phyloP scores from a whole-genome alignment of 2,113 vertebrate species.

The Menura novaehollandiae region DNA sequence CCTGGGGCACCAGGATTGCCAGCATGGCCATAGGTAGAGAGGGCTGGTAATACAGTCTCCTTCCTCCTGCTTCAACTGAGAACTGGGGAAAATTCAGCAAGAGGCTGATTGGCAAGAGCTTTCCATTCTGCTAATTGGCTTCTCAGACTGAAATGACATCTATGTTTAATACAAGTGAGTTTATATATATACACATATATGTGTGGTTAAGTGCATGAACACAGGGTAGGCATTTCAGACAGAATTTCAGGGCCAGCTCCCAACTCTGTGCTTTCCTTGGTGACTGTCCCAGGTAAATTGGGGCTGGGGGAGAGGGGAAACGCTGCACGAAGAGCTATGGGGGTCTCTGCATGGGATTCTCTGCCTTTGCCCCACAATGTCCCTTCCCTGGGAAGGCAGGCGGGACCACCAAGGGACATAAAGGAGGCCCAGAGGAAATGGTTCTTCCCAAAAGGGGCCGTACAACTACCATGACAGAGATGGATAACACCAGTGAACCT shows the following conservation, averaged over 20 bases:
- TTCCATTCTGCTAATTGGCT: neutral
- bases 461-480: neutral
- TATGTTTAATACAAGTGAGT: neutral
- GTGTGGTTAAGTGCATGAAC: neutral
- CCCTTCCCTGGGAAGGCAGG: neutral
- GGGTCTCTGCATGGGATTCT: neutral
- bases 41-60: neutral
- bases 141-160: neutral
- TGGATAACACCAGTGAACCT: neutral
- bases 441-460: neutral
- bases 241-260: neutral
- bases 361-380: rapidly evolving
- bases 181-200: neutral
- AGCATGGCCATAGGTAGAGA: rapidly evolving
- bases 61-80: neutral
- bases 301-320: neutral
- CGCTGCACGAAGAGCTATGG: neutral
- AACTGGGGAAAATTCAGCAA: neutral
- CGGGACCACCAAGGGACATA: neutral
- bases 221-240: neutral
- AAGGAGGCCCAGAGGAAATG: neutral
- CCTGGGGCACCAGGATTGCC: rapidly evolving
- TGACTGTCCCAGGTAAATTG: neutral
- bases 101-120: neutral
- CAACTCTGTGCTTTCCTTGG: neutral